Conservation (phyloP, 2,113 vertebrate genomes). For the Dryoscopus gambensis region DNA sequence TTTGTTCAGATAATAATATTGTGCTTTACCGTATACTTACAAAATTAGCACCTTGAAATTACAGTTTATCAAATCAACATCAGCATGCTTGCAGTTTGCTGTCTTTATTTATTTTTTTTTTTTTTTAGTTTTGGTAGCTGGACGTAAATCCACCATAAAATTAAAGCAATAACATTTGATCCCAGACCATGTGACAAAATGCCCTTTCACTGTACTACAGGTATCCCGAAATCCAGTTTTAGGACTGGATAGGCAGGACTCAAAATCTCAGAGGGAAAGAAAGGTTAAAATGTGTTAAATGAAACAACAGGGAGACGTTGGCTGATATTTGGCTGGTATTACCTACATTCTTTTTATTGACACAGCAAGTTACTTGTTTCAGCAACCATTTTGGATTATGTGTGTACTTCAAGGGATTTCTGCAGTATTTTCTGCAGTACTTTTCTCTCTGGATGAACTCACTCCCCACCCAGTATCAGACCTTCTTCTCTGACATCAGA, state of each 20-base stretch:
- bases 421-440: neutral
- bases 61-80: neutral
- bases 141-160: neutral
- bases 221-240: neutral
- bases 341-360: neutral
- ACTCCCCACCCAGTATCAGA: neutral
- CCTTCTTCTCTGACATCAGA: neutral
- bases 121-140: neutral
- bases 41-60: neutral
- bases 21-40: neutral
- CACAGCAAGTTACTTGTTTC: neutral
- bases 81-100: neutral
- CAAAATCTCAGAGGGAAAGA: neutral
- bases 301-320: neutral
- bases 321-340: neutral
- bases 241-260: neutral
- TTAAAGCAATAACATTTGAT: neutral
- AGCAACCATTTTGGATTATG: neutral
- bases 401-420: neutral
- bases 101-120: neutral
- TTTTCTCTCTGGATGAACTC: neutral
- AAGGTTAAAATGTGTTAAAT: neutral
- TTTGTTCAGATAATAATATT: neutral
- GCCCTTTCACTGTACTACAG: neutral
- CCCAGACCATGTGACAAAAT: neutral